A percentile compares a stretch with the other conserved stretches of the same genome.
Evolutionary conservation across 2,888 invertebrate genomes (phyloP).

Genomic region (Euclidia mi): DNA sequence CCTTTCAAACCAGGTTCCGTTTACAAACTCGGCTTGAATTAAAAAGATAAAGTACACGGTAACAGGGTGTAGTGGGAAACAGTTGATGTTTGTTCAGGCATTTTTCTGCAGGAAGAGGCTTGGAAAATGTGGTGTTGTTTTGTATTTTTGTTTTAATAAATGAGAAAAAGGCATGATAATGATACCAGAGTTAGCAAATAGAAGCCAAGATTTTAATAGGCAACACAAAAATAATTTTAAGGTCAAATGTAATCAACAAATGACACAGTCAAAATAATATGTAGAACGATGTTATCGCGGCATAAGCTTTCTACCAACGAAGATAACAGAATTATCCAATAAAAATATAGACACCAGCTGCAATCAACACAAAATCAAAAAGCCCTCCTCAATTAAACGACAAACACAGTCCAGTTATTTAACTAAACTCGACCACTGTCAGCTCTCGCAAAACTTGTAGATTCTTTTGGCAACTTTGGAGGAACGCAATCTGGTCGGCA

Average conservation of each 20-base stretch:
- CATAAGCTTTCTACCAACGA: no score
- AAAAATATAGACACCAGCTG: no score
- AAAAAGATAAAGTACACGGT: conserved; percentile 21
- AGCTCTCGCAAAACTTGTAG: conserved; percentile 40
- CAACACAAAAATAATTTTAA: no score
- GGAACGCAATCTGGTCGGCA: conserved; percentile 52
- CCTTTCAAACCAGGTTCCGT: conserved; percentile 35
- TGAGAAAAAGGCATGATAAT: no score
- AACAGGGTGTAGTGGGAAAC: conserved; percentile 4
- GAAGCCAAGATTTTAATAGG: no score
- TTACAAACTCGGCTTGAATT: conserved; percentile 40
- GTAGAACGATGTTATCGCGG: no score
- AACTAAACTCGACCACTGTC: conserved; percentile 24
- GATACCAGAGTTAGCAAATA: no score
- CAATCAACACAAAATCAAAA: background rate
- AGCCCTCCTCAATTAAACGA: background rate
- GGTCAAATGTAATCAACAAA: no score
- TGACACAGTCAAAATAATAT: no score
- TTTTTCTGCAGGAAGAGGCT: conserved; percentile 1
- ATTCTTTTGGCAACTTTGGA: conserved; percentile 44
- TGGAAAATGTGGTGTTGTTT: conserved; percentile 3
- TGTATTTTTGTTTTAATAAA: no score
- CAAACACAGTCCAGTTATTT: background rate
- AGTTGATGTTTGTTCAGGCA: conserved; percentile 7
- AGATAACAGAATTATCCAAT: no score